Base-by-base conservation (phyloP, 1,140 invertebrate species). In the Vanessa atalanta region DNA sequence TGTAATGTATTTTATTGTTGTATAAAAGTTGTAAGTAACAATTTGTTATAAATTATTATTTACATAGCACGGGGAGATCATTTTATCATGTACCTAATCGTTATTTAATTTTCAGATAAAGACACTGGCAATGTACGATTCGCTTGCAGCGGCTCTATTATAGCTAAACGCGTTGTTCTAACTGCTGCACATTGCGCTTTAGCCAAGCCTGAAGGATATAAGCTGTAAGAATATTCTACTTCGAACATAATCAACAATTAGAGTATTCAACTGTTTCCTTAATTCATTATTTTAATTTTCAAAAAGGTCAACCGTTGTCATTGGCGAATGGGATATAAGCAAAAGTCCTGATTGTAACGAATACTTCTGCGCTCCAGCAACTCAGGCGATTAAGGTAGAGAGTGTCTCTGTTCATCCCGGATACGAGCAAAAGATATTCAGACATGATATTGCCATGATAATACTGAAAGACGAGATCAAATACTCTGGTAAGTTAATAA, bases 131-230 rank as follows among this genome's bases (percentile, higher is more conserved):
- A 94, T 53, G 93, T 95, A 50, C 93, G 94, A 23, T 95, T 95
- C 87, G 95, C 95, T 0, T 96, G 96, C 80, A 94, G 95, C 57
- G 95, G 95, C 3, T 95, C 95, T 8, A 95, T 96, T 13, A 94
- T 96, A 23, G 94, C 93, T 6, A 93, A 93, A 69, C 80, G 92
- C 53, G 93, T 95, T 14, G 92, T 96, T 47, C 82, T 96, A 12
- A 96, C 95, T 3, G 95, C 96, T 0, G 96, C 95, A 3, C 95
- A 96, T 80, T 96, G 96, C 86, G 95, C 95, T 7, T 78, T 96
- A 60, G 95, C 95, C 2, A 95, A 96, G 83, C 94, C 95, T 43
- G 94, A 95, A 60, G 95, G 94, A 75, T 95, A 95, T 82, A 94
- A 95, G 84, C 84, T 96, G 95, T 96, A 91, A 94, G 94, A 73